Conservation (phyloP, 2,113 vertebrate species). For the Microcebus ravelobensis region DNA sequence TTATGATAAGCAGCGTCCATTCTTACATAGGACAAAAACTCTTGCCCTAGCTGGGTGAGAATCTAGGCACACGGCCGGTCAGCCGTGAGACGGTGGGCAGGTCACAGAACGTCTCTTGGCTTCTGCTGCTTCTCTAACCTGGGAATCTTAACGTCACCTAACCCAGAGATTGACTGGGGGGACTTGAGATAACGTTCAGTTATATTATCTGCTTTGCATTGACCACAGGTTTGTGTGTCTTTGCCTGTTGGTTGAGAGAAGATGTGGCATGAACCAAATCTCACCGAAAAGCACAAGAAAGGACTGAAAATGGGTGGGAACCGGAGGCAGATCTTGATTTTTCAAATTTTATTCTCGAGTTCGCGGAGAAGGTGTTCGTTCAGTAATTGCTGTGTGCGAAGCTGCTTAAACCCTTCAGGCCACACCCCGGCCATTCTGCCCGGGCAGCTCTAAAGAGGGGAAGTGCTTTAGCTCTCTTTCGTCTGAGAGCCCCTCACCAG, state of each 20-base stretch:
- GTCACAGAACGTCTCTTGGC: background rate
- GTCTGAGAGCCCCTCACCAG: background rate
- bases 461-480: accelerated
- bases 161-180: background rate
- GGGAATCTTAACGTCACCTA: accelerated
- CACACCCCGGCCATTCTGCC: accelerated
- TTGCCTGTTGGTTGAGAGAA: background rate
- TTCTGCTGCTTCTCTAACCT: background rate
- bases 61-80: background rate
- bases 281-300: background rate
- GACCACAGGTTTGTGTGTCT: background rate
- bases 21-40: accelerated
- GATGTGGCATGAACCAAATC: background rate
- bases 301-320: background rate
- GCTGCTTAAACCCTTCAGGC: background rate
- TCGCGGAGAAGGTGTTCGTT: accelerated
- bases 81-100: background rate
- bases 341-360: background rate
- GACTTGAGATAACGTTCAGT: background rate
- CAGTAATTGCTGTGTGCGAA: accelerated
- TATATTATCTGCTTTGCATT: background rate
- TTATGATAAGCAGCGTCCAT: background rate
- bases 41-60: background rate
- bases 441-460: no score
- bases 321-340: accelerated